These are phyloP conservation scores for Ceyx cyanopectus DNA, from an alignment of 2,113 vertebrate species.

Conservation along the genomic window DNA sequence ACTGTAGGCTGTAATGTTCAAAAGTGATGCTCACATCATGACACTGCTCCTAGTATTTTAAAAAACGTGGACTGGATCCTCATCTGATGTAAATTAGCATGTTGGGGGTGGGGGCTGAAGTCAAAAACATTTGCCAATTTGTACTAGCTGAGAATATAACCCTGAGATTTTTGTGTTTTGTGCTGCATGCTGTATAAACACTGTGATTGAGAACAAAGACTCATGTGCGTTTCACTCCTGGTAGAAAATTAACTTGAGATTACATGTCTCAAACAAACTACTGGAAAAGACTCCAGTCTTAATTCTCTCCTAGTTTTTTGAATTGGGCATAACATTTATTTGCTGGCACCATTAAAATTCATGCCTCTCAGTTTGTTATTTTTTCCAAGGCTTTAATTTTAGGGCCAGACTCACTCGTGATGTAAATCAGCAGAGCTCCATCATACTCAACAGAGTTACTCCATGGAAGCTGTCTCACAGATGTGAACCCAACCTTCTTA, in stretches of 20 bases:
- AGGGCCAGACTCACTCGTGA: not conserved
- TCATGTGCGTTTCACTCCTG: not conserved
- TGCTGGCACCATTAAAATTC: constrained; percentile 39
- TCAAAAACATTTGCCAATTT: constrained; percentile 49
- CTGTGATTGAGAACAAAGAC: constrained; percentile 35
- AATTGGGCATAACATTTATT: constrained; percentile 41
- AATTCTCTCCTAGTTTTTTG: constrained; percentile 38
- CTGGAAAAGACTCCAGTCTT: constrained; percentile 37
- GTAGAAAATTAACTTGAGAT: constrained; percentile 33
- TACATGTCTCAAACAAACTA: constrained; percentile 10
- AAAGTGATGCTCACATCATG: not conserved
- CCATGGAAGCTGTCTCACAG: not conserved
- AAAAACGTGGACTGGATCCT: constrained; percentile 29
- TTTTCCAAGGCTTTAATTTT: not conserved
- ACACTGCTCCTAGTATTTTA: not conserved
- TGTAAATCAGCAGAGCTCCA: constrained; percentile 28
- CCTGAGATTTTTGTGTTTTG: constrained; percentile 61
- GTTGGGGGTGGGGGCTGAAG: constrained; percentile 24
- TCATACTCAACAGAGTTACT: not conserved
- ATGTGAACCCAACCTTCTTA: not conserved
- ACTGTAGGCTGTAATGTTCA: not conserved
- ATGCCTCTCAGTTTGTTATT: not conserved
- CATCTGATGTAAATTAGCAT: constrained; percentile 58
- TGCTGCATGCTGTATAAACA: not conserved
- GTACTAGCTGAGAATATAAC: constrained; percentile 49